A percentile compares a stretch with the other conserved stretches of the same genome.
Conservation (phyloP, 2,888 invertebrate genomes). For the Ptilodon capucinus region DNA sequence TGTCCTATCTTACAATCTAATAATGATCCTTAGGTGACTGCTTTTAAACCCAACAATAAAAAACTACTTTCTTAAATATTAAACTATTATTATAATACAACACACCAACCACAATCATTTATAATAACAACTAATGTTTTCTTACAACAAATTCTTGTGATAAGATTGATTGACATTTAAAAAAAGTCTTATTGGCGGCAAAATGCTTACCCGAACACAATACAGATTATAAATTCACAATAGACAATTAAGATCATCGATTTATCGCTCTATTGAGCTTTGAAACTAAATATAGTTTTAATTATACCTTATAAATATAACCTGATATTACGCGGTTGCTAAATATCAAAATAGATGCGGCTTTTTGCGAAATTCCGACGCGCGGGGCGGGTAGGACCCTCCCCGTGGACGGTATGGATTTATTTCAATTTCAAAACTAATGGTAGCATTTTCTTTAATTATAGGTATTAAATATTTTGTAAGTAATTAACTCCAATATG, state of each 20-base stretch:
- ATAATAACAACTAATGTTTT: no score
- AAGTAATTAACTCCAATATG: constrained; percentile 34
- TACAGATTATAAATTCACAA: constrained; percentile 35
- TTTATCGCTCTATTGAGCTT: constrained; percentile 64
- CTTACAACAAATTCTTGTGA: constrained; percentile 3
- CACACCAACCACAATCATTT: no score
- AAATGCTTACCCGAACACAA: constrained; percentile 20
- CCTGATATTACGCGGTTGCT: constrained; percentile 72
- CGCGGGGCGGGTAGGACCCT: constrained; percentile 53
- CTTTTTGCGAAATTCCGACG: constrained; percentile 40
- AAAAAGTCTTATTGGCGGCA: constrained; percentile 17
- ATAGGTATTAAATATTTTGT: constrained; percentile 52
- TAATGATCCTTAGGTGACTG: no score
- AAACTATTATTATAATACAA: no score
- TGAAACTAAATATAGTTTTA: constrained; percentile 67
- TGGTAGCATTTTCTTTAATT: constrained; percentile 58
- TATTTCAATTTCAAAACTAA: constrained; percentile 63
- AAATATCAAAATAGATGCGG: constrained; percentile 65
- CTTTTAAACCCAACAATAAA: no score
- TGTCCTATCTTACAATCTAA: no score
- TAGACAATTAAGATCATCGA: constrained; percentile 48
- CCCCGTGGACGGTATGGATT: constrained; percentile 53
- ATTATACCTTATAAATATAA: constrained; percentile 55
- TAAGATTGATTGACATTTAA: constrained; percentile 26
- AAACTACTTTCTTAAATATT: no score